Evolutionary conservation across 2,888 invertebrate genomes (phyloP).

Genomic region (Polydrusus cervinus): DNA sequence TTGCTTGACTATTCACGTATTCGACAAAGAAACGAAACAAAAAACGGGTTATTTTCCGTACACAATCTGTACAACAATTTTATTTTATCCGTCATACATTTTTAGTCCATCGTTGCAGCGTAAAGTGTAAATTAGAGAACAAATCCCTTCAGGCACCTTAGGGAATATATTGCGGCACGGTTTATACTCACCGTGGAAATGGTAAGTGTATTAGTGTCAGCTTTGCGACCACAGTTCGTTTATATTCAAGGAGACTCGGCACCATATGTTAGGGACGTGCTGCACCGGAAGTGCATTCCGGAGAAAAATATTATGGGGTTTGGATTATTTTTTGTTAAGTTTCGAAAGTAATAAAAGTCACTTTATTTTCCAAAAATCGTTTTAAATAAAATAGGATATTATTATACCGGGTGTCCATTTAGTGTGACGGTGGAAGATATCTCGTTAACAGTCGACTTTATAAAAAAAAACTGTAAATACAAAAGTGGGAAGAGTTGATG

Average conservation of each 20-base stretch:
- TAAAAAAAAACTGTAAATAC: too few relatives aligned
- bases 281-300: conserved; percentile 39
- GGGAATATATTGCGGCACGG: conserved; percentile 40
- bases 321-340: conserved; percentile 11
- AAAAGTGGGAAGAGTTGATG: too few relatives aligned
- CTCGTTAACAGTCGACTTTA: too few relatives aligned
- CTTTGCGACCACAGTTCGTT: conserved; percentile 58
- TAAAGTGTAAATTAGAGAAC: conserved; percentile 43
- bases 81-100: conserved; percentile 36
- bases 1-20: too few relatives aligned
- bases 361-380: too few relatives aligned
- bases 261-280: conserved; percentile 59
- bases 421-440: too few relatives aligned
- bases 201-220: conserved; percentile 57
- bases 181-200: conserved; percentile 54
- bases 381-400: too few relatives aligned
- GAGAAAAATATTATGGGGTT: conserved; percentile 8
- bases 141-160: conserved; percentile 39
- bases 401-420: too few relatives aligned
- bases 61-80: conserved; percentile 16
- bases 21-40: too few relatives aligned
- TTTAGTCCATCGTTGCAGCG: conserved; percentile 37
- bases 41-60: background rate
- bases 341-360: background rate
- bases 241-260: conserved; percentile 59